Base-by-base conservation (phyloP, 2,888 invertebrate species). In the Eilema griseolum region DNA sequence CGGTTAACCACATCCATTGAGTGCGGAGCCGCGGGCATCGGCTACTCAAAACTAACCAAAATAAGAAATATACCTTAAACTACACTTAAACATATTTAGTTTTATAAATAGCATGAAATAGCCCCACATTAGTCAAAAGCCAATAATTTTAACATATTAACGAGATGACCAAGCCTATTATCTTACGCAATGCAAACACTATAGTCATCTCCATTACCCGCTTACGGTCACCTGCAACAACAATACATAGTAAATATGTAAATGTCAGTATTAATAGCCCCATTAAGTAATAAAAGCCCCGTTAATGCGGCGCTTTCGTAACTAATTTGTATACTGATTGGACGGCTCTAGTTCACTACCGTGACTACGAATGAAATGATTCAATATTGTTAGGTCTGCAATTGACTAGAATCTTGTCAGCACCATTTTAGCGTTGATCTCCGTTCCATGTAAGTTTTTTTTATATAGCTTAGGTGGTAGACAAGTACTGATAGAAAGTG, bases 131-230 rank as follows among this genome's bases (percentile, higher is more conserved):
- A 20, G 3, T 8, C 52, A 65, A n/a, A 65, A 28, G 56, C 56
- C 23, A 23, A 65, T 31, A 23, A 65, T 56, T 65, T 52, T 14
- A 28, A 16, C 23, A 65, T 31, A 52, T 52, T 52, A 56, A 7
- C 26, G 31, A 26, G 33, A 66, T 33, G 23, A 26, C 33, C 3
- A n/a, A 24, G 23, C 20, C 3, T 26, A 33, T 23, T 23, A 31
- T n/a, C 37, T 66, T 66, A 60, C n/a, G 41, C 28, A 66, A 66
- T 24, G 66, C 20, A 46, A 66, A 41, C n/a, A 66, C 20, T 20
- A n/a, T n/a, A 4, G 4, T 20, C 8, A 20, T 14, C 4, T 41
- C 14, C 60, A 37, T 60, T 56, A 46, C 46, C 26, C 33, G 20
- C 41, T 14, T n/a, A 16, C 20, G 46, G 41, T 67, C 24, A 61